Conservation (phyloP, 2,888 invertebrate genomes). For the Chesias legatella region DNA sequence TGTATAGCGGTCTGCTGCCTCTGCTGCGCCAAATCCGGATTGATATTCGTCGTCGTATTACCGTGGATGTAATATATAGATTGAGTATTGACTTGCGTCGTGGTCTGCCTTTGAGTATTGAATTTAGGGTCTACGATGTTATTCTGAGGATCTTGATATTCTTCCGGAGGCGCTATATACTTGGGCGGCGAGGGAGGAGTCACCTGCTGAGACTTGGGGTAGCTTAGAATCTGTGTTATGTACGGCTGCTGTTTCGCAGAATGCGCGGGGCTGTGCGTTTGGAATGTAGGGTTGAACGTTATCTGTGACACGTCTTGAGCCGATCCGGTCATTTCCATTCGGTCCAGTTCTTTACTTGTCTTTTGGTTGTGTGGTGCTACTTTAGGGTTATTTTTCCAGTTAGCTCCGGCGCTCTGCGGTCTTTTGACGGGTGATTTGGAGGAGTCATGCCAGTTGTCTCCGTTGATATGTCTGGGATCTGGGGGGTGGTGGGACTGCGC, state of each 20-base stretch:
- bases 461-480: constrained; percentile 58
- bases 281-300: constrained; percentile 77
- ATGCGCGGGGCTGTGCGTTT: constrained; percentile 74
- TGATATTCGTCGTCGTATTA: constrained; percentile 48
- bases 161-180: constrained; percentile 71
- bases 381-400: constrained; percentile 71
- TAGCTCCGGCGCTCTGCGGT: constrained; percentile 67
- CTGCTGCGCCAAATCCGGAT: constrained; percentile 65
- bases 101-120: constrained; percentile 43
- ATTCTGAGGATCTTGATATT: constrained; percentile 72
- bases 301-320: constrained; percentile 68
- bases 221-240: constrained; percentile 72
- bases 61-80: constrained; percentile 74
- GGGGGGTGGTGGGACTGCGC: constrained; percentile 61
- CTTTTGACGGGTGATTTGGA: constrained; percentile 69
- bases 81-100: constrained; percentile 42
- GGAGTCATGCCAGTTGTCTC: constrained; percentile 67
- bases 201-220: constrained; percentile 72
- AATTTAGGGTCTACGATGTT: constrained; percentile 55
- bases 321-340: constrained; percentile 42
- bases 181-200: constrained; percentile 70
- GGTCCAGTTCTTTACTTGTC: constrained; percentile 45
- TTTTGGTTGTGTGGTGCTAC: constrained; percentile 65
- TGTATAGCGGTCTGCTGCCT: constrained; percentile 74
- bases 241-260: constrained; percentile 70